These are phyloP conservation scores for Sebastes vulpes DNA, from an alignment of 2,797 vertebrate genomes.

Conservation along the genomic window DNA sequence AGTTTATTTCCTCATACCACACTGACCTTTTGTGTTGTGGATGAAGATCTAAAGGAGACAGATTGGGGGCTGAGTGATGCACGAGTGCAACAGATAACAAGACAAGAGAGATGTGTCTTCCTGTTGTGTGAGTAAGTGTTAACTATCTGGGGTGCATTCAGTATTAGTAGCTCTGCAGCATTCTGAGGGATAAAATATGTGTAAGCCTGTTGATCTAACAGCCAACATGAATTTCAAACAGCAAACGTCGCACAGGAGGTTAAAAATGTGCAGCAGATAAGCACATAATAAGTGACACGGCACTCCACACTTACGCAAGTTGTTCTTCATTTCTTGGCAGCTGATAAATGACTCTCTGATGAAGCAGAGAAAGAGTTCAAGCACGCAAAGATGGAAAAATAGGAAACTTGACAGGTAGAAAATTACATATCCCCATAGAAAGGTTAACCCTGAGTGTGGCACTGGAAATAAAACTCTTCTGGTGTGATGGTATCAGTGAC, in stretches of 20 bases:
- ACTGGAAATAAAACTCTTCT: background rate
- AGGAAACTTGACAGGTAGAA: background rate
- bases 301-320: slow-evolving; percentile 2
- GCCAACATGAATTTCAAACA: slow-evolving; percentile 69
- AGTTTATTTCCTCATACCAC: slow-evolving; percentile 2
- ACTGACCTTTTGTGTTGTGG: slow-evolving; percentile 50
- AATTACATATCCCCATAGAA: background rate
- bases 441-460: background rate
- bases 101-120: background rate
- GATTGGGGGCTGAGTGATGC: slow-evolving; percentile 35
- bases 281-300: slow-evolving; percentile 8
- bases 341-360: slow-evolving; percentile 40
- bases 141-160: slow-evolving; percentile 17
- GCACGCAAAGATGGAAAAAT: background rate
- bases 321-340: slow-evolving; percentile 30
- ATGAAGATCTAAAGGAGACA: slow-evolving; percentile 49
- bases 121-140: slow-evolving; percentile 4
- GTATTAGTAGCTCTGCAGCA: slow-evolving; percentile 35
- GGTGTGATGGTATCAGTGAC: background rate
- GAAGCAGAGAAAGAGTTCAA: slow-evolving; percentile 13
- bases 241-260: slow-evolving; percentile 20
- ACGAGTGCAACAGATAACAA: slow-evolving; percentile 20
- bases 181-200: slow-evolving; percentile 39
- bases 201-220: slow-evolving; percentile 71
- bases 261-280: slow-evolving; percentile 11